These are phyloP conservation scores for Elephas maximus DNA, from an alignment of 2,113 vertebrate genomes.

Conservation along the genomic window DNA sequence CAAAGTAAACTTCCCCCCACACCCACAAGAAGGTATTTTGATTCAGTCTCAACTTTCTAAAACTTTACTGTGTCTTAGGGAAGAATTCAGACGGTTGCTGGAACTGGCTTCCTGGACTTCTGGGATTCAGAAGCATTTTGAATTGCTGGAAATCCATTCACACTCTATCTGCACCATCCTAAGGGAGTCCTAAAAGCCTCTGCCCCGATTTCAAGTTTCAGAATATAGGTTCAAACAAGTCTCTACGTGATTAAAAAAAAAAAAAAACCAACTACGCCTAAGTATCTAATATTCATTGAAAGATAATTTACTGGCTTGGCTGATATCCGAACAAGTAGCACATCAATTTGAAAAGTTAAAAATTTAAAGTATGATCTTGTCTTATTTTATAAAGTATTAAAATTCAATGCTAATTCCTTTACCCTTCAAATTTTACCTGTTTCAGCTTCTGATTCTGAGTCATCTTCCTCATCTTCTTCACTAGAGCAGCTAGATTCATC, in stretches of 20 bases:
- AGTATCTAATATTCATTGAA: neutral
- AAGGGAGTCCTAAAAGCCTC: neutral
- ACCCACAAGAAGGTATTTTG: neutral
- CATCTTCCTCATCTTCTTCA: conserved; percentile 99
- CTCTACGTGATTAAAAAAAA: conserved; percentile 1
- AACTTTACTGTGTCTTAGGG: neutral
- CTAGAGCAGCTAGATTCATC: conserved; percentile 99
- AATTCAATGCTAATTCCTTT: neutral
- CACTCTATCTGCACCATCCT: neutral
- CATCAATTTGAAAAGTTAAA: neutral
- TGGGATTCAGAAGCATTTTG: neutral
- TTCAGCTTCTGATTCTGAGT: conserved; percentile 98
- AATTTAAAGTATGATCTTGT: neutral
- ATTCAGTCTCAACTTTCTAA: neutral
- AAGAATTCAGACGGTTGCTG: neutral
- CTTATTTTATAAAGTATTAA: neutral
- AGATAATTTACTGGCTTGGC: neutral
- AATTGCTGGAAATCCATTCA: neutral
- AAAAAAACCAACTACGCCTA: neutral
- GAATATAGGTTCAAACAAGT: neutral
- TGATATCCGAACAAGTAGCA: neutral
- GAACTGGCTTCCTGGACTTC: neutral
- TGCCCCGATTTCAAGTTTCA: conserved; percentile 15
- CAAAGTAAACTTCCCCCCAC: neutral
- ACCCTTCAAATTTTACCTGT: conserved; percentile 89